phyloP scores from a whole-genome alignment of 2,113 vertebrate species.

The Toxotes chatareus region DNA sequence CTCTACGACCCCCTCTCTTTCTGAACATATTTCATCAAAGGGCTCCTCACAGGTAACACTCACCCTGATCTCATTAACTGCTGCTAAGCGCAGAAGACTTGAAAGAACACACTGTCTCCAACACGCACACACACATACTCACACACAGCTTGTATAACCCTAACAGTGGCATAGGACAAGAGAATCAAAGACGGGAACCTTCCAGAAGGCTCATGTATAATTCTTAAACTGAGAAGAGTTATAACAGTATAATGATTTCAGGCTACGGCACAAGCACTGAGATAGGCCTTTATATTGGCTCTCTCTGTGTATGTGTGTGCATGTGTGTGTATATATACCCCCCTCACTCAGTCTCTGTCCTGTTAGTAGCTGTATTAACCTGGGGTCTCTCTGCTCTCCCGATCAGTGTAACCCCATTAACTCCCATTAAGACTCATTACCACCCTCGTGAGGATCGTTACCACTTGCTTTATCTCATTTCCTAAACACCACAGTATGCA shows the following conservation, averaged over 20 bases:
- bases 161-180: slow-evolving; percentile 55
- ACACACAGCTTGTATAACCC: slow-evolving; percentile 45
- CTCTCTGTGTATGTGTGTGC: not conserved
- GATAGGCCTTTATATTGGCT: slow-evolving; percentile 30
- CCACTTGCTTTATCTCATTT: slow-evolving; percentile 67
- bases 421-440: slow-evolving; percentile 80
- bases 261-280: slow-evolving; percentile 19
- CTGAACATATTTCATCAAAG: slow-evolving; percentile 79
- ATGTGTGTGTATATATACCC: not conserved
- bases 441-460: slow-evolving; percentile 64
- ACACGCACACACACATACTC: slow-evolving; percentile 29
- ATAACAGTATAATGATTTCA: slow-evolving; percentile 55
- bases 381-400: slow-evolving; percentile 68
- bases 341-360: slow-evolving; percentile 59
- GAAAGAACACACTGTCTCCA: slow-evolving; percentile 57
- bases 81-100: slow-evolving; percentile 69
- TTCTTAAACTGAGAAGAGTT: slow-evolving; percentile 56
- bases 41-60: slow-evolving; percentile 73
- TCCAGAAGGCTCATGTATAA: slow-evolving; percentile 67
- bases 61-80: slow-evolving; percentile 76
- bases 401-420: slow-evolving; percentile 80
- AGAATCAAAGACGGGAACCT: slow-evolving; percentile 65
- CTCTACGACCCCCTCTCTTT: slow-evolving; percentile 49
- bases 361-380: slow-evolving; percentile 75
- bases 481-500: slow-evolving; percentile 59